phyloP scores from a whole-genome alignment of 2,797 vertebrate genomes.

The Myoxocephalus aenaeus region DNA sequence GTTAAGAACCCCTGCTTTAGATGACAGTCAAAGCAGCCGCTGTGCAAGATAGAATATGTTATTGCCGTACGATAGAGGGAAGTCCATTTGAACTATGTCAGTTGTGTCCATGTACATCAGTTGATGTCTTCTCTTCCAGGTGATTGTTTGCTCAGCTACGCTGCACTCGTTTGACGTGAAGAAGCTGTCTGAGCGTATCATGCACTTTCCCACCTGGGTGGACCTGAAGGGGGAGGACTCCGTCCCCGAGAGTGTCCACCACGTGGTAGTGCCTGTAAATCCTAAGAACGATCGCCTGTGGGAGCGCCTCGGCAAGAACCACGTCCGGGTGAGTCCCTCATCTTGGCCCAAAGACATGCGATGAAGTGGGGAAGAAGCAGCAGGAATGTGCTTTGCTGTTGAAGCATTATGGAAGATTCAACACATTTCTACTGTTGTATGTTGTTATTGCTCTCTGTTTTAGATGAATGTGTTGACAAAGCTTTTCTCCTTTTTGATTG shows the following conservation, averaged over 20 bases:
- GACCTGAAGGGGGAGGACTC: constrained; percentile 99
- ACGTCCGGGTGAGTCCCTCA: constrained; percentile 84
- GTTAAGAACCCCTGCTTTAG: too few species aligned
- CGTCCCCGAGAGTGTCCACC: constrained; percentile 96
- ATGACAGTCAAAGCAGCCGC: not conserved
- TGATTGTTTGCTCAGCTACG: constrained; percentile 97
- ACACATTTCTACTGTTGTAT: not conserved
- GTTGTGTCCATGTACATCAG: not conserved
- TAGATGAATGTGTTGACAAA: not conserved
- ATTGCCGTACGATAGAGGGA: not conserved
- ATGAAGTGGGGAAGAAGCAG: not conserved
- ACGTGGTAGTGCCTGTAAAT: constrained; percentile 95
- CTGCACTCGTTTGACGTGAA: constrained; percentile 99
- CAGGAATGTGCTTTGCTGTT: not conserved
- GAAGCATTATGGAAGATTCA: not conserved
- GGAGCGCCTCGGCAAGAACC: constrained; percentile 93
- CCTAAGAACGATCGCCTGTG: constrained; percentile 93
- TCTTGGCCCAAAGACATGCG: not conserved
- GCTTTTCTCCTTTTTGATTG: not conserved
- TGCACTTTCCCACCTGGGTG: constrained; percentile 99
- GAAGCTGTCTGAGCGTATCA: constrained; percentile 97
- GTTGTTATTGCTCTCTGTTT: not conserved
- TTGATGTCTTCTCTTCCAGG: constrained; percentile 76
- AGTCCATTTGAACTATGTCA: not conserved
- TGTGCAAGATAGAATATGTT: not conserved